Conservation (phyloP, 1,140 invertebrate species). For the Drosophila subobscura region DNA sequence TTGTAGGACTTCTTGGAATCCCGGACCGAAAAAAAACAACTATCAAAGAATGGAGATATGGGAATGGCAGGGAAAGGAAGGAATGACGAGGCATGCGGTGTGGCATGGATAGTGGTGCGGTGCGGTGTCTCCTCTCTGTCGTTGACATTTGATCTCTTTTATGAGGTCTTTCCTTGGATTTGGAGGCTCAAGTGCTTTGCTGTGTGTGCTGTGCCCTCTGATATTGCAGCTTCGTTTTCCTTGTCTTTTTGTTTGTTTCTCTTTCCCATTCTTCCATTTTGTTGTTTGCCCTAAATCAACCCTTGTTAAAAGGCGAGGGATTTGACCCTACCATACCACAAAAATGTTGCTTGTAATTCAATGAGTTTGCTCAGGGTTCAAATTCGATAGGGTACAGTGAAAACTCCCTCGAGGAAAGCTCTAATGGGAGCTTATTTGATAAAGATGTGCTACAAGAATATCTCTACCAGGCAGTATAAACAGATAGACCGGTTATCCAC, state of each 20-base stretch:
- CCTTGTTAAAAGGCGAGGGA: constrained; percentile 43
- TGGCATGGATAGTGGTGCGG: constrained; percentile 20
- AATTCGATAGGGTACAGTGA: constrained; percentile 7
- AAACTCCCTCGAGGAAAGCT: too few species aligned
- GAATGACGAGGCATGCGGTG: constrained; percentile 47
- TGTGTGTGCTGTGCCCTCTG: constrained; percentile 18
- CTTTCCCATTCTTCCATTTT: constrained; percentile 9
- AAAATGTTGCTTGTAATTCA: constrained; percentile 42
- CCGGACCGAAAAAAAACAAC: constrained; percentile 17
- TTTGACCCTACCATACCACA: constrained; percentile 40
- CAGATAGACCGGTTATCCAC: too few species aligned
- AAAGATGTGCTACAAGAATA: too few species aligned
- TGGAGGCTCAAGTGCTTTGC: constrained; percentile 36
- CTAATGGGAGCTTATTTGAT: too few species aligned
- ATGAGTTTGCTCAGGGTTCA: constrained; percentile 37
- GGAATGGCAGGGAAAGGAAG: constrained; percentile 31
- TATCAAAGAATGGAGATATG: constrained; percentile 26
- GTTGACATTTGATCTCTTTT: constrained; percentile 82
- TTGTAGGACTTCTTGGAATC: constrained; percentile 76
- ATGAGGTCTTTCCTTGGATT: constrained; percentile 59
- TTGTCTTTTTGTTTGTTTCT: constrained; percentile 20
- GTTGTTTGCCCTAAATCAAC: constrained; percentile 46
- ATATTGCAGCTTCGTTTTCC: constrained; percentile 35
- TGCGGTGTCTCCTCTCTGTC: constrained; percentile 24
- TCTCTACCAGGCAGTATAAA: too few species aligned